Conservation (phyloP, 2,113 vertebrate species). For the Macquaria ambigua region DNA sequence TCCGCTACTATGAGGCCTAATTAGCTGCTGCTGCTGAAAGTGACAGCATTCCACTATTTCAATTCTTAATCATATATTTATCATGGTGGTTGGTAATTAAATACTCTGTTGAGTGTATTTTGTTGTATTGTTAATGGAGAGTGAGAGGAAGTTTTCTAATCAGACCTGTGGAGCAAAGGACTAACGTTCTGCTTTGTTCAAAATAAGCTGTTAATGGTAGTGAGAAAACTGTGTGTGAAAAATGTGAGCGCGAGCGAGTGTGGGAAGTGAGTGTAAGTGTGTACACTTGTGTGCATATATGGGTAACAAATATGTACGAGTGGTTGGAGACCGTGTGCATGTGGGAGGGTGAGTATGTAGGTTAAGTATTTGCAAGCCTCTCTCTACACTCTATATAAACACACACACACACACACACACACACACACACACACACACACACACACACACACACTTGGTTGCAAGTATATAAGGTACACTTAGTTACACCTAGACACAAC, state of each 20-base stretch:
- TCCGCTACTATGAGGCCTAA: neutral
- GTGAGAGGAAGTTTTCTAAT: slow-evolving; percentile 8
- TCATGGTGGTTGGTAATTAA: neutral
- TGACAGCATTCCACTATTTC: slow-evolving; percentile 1
- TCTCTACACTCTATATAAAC: neutral
- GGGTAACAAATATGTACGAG: neutral
- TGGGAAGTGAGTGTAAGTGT: neutral
- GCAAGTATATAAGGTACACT: too few species aligned
- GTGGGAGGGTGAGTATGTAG: neutral
- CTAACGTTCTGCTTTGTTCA: neutral
- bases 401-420: neutral
- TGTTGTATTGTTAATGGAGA: neutral
- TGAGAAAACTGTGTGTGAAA: neutral
- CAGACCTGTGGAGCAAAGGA: neutral
- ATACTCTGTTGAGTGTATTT: neutral
- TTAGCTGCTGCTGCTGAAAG: slow-evolving; percentile 8
- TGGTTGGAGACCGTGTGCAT: neutral
- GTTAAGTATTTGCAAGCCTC: neutral
- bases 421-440: neutral
- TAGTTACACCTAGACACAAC: too few species aligned
- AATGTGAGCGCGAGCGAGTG: neutral
- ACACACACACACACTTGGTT: neutral
- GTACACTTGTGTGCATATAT: neutral
- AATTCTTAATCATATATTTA: slow-evolving; percentile 2
- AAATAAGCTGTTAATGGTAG: neutral